These are phyloP conservation scores for Phodopus roborovskii DNA, from an alignment of 2,113 vertebrate genomes.

Conservation along the genomic window DNA sequence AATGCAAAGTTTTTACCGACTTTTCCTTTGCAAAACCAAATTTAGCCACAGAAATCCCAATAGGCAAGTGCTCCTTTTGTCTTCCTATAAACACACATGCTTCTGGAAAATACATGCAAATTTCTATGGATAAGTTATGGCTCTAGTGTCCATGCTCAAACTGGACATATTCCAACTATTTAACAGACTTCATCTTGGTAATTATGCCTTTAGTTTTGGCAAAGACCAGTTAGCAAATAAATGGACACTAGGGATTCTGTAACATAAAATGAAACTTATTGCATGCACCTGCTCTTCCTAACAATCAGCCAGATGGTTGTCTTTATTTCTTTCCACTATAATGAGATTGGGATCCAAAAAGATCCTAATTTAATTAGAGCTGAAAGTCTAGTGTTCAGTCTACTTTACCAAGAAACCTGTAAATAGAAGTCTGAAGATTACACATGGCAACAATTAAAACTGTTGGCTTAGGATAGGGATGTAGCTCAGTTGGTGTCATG, in stretches of 20 bases:
- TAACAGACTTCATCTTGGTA: background rate
- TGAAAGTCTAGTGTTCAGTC: background rate
- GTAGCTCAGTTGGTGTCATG: background rate
- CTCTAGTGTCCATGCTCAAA: background rate
- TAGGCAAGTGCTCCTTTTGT: background rate
- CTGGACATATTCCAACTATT: background rate
- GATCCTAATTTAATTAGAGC: conserved; percentile 14
- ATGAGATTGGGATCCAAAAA: background rate
- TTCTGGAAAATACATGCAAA: background rate
- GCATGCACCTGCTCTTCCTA: conserved; percentile 30
- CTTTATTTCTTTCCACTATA: conserved; percentile 26
- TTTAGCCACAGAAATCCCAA: background rate
- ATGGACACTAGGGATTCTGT: background rate
- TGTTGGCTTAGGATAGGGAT: background rate
- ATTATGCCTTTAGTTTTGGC: background rate
- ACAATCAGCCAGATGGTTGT: background rate
- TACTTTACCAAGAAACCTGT: background rate
- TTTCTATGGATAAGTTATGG: background rate
- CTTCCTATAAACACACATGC: background rate
- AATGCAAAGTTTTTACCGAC: conserved; percentile 22
- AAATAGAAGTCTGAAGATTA: conserved; percentile 33
- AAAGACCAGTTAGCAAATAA: background rate
- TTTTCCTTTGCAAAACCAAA: conserved; percentile 53
- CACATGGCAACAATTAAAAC: background rate
- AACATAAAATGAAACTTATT: background rate